phyloP scores from a whole-genome alignment of 92 coral and sea anemone species.

The Zoanthus sansibaricus region DNA sequence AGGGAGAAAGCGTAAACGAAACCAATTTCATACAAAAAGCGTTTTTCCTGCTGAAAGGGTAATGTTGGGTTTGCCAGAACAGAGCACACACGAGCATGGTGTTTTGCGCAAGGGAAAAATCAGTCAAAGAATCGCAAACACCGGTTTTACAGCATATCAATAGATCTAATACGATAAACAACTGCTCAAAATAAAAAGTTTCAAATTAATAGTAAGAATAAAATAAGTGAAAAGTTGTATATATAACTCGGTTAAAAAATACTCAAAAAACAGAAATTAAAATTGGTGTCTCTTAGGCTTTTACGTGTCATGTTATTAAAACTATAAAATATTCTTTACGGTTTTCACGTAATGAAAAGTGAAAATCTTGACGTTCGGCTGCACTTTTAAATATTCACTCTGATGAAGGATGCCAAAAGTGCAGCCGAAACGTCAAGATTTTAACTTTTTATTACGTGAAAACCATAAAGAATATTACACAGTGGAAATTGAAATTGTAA shows the following conservation, averaged over 20 bases:
- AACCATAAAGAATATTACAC: no score
- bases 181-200: not conserved
- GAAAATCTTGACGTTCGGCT: no score
- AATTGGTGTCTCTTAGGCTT: not conserved
- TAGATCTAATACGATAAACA: not conserved
- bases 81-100: not conserved
- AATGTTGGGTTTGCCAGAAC: constrained; percentile 3
- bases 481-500: not conserved
- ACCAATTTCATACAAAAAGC: not conserved
- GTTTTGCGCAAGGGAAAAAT: not conserved
- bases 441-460: no score
- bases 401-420: no score
- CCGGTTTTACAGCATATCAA: not conserved
- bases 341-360: no score
- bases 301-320: no score
- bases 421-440: no score
- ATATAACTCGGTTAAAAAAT: not conserved
- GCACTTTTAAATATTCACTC: no score
- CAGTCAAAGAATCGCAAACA: not conserved
- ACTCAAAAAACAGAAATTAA: not conserved
- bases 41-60: not conserved
- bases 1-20: not conserved
- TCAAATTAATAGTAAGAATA: not conserved
- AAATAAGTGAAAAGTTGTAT: not conserved
- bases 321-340: no score